phyloP scores from a whole-genome alignment of 2,888 invertebrate species.

The Conchocele bisecta region DNA sequence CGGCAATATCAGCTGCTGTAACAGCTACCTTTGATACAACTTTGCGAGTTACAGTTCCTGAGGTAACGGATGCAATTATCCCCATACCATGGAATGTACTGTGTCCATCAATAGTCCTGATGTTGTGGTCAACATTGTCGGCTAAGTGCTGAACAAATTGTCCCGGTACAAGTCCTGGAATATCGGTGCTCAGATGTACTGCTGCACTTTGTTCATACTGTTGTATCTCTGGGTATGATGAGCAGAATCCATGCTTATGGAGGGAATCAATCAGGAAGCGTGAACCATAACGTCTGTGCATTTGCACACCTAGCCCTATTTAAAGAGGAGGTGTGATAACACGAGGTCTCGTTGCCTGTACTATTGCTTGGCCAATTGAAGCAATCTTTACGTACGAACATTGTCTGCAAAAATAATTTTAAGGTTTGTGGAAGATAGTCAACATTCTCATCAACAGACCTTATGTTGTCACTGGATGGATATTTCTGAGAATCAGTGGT shows the following conservation, averaged over 20 bases:
- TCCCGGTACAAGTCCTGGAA: conserved; percentile 19
- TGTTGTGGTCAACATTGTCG: conserved; percentile 70
- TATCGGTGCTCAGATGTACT: conserved; percentile 21
- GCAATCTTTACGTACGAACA: conserved; percentile 19
- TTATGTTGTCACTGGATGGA: conserved; percentile 6
- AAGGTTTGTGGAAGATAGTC: background rate
- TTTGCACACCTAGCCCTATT: conserved; percentile 52
- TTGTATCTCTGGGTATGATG: conserved; percentile 55
- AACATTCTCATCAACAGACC: conserved; percentile 1
- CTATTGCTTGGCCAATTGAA: conserved; percentile 57
- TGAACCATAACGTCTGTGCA: conserved; percentile 49
- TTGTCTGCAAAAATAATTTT: background rate
- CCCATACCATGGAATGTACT: conserved; percentile 69
- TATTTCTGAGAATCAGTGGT: background rate
- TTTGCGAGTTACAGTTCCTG: conserved; percentile 8
- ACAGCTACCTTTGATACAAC: conserved; percentile 26
- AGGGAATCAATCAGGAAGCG: conserved; percentile 59
- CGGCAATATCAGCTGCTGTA: conserved; percentile 15
- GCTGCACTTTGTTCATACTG: conserved; percentile 59
- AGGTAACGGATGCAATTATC: conserved; percentile 62
- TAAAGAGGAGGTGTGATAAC: conserved; percentile 49
- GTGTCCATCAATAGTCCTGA: conserved; percentile 60
- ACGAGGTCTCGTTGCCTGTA: conserved; percentile 54
- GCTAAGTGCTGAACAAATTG: conserved; percentile 59
- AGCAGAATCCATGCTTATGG: conserved; percentile 52